Percentiles rank a stretch among this genome's conserved stretches.
Evolutionary conservation across 2,113 vertebrate genomes (phyloP).

Genomic region (Gymnocephalus cernua): DNA sequence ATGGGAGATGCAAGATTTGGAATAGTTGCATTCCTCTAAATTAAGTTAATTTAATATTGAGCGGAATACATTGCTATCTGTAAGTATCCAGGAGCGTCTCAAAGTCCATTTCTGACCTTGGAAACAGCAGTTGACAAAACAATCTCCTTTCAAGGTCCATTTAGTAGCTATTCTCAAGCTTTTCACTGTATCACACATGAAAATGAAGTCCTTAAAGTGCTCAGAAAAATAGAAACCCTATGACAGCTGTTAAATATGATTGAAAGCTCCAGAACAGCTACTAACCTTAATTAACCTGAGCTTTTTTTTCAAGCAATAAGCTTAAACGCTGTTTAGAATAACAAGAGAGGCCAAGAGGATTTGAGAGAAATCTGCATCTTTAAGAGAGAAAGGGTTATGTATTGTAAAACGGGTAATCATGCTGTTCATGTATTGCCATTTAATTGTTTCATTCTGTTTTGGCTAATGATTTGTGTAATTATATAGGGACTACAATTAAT

Average conservation of each 20-base stretch:
- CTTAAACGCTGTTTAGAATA: neutral
- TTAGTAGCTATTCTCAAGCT: neutral
- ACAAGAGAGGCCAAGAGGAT: neutral
- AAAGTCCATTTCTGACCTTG: neutral
- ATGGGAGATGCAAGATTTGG: neutral
- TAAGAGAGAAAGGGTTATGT: too few relatives aligned
- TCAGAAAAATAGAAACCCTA: too few relatives aligned
- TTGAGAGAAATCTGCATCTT: neutral
- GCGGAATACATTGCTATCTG: neutral
- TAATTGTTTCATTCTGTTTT: neutral
- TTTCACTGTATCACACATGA: neutral
- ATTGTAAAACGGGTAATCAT: neutral
- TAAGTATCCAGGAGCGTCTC: neutral
- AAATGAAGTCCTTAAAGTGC: neutral
- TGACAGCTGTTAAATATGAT: neutral
- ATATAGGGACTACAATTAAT: neutral
- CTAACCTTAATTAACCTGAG: neutral
- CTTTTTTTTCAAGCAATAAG: neutral
- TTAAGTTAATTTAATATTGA: neutral
- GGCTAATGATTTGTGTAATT: neutral
- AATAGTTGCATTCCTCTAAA: neutral
- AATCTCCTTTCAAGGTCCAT: neutral
- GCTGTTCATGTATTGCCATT: neutral
- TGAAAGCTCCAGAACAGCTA: neutral
- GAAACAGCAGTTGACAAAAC: neutral